Percentiles rank a stretch among this genome's conserved stretches.
These are phyloP conservation scores for Borostomias antarcticus DNA, from an alignment of 2,797 vertebrate species.

Conservation along the genomic window DNA sequence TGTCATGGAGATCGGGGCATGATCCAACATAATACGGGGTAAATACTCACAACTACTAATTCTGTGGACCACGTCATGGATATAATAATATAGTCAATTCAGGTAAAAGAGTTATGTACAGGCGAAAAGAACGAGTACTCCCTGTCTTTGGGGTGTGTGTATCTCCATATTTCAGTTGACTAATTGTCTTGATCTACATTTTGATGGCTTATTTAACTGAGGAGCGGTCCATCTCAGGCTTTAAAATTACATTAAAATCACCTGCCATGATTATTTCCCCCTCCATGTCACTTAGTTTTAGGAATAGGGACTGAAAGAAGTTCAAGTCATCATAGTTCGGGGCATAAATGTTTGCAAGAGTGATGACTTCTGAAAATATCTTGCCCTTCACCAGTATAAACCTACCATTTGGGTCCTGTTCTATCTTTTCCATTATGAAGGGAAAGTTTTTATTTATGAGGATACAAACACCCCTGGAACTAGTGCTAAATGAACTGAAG, in stretches of 20 bases:
- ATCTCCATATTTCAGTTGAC: background rate
- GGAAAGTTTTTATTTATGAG: background rate
- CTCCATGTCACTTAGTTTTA: background rate
- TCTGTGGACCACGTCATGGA: too few species aligned
- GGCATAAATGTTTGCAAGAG: slow-evolving; percentile 1
- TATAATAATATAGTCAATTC: too few species aligned
- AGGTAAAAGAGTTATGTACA: too few species aligned
- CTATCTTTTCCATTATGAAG: slow-evolving; percentile 1
- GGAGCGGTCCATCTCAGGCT: too few species aligned
- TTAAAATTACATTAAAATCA: too few species aligned
- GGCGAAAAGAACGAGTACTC: too few species aligned
- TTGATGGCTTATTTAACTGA: background rate
- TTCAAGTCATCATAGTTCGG: slow-evolving; percentile 6
- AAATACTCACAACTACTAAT: too few species aligned
- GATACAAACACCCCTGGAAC: slow-evolving; percentile 6
- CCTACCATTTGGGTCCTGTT: background rate
- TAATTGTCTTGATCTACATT: background rate
- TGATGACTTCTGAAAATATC: slow-evolving; percentile 2
- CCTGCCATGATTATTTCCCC: background rate
- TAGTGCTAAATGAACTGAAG: slow-evolving; percentile 5
- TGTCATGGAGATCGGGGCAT: too few species aligned
- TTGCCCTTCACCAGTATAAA: background rate
- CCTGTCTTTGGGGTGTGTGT: background rate
- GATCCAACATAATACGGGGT: too few species aligned
- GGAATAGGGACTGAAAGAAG: background rate